These are phyloP conservation scores for Stegana nigrithorax DNA, from an alignment of 2,888 invertebrate species.

Conservation along the genomic window DNA sequence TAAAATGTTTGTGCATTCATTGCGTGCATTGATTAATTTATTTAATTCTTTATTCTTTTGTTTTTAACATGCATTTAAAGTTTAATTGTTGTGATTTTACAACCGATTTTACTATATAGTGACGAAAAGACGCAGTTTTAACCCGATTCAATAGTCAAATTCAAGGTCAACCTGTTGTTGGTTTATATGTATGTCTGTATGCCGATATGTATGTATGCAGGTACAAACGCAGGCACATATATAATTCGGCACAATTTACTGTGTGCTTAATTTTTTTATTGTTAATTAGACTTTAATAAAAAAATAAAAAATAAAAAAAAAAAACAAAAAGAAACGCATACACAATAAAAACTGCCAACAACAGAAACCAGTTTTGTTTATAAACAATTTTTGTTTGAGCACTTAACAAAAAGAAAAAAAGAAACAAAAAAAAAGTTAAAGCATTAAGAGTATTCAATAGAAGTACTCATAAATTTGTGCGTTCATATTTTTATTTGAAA, in stretches of 20 bases:
- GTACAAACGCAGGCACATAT: slow-evolving; percentile 18
- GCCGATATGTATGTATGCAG: slow-evolving; percentile 9
- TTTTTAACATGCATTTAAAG: too few species aligned
- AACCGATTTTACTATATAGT: too few species aligned
- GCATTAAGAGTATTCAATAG: too few species aligned
- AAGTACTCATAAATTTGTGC: too few species aligned
- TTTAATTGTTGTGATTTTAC: too few species aligned
- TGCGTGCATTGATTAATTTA: not conserved
- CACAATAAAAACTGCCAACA: not conserved
- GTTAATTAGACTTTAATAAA: slow-evolving; percentile 1
- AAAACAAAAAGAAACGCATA: not conserved
- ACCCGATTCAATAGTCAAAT: not conserved
- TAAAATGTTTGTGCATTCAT: not conserved
- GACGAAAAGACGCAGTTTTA: too few species aligned
- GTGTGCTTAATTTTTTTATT: not conserved
- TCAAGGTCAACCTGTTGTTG: slow-evolving; percentile 6
- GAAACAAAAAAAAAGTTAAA: too few species aligned
- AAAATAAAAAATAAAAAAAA: slow-evolving; percentile 2
- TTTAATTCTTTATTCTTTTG: too few species aligned
- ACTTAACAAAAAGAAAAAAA: too few species aligned
- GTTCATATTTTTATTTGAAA: not conserved
- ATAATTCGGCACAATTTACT: not conserved
- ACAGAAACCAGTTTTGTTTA: not conserved
- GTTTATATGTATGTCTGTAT: not conserved
- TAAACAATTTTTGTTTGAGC: too few species aligned